A percentile compares a stretch with the other conserved stretches of the same genome.
Conservation (phyloP, 1,140 invertebrate genomes). For the Trigoniulus corallinus region DNA sequence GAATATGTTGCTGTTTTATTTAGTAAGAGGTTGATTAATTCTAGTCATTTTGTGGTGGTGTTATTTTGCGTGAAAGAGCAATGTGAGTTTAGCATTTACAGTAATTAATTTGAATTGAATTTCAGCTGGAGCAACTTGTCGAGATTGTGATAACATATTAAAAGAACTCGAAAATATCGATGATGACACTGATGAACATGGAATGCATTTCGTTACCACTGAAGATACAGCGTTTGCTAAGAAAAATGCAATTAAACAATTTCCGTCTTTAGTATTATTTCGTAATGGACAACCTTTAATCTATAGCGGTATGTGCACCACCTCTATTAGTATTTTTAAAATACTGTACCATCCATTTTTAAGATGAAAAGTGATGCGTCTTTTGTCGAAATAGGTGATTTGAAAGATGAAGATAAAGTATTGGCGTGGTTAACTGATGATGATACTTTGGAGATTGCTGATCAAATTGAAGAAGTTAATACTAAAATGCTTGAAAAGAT, state of each 20-base stretch:
- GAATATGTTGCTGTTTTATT: conserved; percentile 90
- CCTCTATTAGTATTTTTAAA: background rate
- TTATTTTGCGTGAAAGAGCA: background rate
- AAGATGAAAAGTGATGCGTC: background rate
- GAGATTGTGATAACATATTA: conserved; percentile 15
- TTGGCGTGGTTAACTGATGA: conserved; percentile 81
- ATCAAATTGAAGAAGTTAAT: conserved; percentile 87
- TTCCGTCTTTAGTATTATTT: conserved; percentile 76
- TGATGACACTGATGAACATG: conserved; percentile 80
- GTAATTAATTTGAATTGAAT: too few species aligned
- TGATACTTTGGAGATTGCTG: conserved; percentile 75
- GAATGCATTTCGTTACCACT: conserved; percentile 57
- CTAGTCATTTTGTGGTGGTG: background rate
- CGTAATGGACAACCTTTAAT: conserved; percentile 53
- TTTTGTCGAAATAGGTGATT: conserved; percentile 42
- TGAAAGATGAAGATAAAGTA: conserved; percentile 75
- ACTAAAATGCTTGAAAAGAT: conserved; percentile 79
- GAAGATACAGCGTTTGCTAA: conserved; percentile 36
- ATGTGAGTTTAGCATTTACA: background rate
- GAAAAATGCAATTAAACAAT: conserved; percentile 64
- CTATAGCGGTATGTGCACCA: conserved; percentile 42
- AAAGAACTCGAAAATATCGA: conserved; percentile 76
- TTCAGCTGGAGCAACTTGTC: conserved; percentile 19
- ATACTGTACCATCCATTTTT: too few species aligned
- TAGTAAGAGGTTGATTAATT: conserved; percentile 31